phyloP scores from a whole-genome alignment of 2,113 vertebrate genomes.

The Grammomys dolichurus region DNA sequence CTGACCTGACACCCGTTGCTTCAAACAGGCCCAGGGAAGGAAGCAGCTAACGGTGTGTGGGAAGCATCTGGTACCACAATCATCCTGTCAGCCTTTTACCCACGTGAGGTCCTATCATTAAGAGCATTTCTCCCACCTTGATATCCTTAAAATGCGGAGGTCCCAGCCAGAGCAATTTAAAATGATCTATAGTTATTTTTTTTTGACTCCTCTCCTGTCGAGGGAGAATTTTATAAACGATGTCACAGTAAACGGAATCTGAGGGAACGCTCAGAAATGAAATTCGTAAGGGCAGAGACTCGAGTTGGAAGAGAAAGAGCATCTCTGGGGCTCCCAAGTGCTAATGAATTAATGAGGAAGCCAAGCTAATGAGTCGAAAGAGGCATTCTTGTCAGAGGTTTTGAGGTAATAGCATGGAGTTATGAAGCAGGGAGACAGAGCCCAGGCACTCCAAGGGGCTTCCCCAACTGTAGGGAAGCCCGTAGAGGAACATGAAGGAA shows the following conservation, averaged over 20 bases:
- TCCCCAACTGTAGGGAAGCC: background rate
- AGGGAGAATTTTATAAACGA: constrained; percentile 75
- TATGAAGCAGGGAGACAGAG: constrained; percentile 61
- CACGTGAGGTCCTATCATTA: constrained; percentile 64
- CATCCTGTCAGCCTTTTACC: constrained; percentile 69
- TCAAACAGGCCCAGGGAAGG: constrained; percentile 65
- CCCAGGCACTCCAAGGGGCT: constrained; percentile 10
- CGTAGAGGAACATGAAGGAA: background rate
- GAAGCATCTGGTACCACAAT: constrained; percentile 66
- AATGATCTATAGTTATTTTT: constrained; percentile 70
- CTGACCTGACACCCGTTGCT: constrained; percentile 71
- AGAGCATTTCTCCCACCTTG: constrained; percentile 64
- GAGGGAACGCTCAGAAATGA: constrained; percentile 69
- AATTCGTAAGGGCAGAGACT: constrained; percentile 65
- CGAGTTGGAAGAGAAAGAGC: background rate
- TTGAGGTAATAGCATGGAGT: constrained; percentile 76
- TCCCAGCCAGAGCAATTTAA: constrained; percentile 77
- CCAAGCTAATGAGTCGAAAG: constrained; percentile 68
- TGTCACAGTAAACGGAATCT: constrained; percentile 73
- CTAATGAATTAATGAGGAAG: constrained; percentile 80
- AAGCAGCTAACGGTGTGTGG: constrained; percentile 48
- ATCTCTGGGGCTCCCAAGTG: constrained; percentile 51
- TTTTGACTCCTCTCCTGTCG: constrained; percentile 70
- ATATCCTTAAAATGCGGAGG: constrained; percentile 70
- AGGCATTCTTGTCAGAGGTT: constrained; percentile 76